These are phyloP conservation scores for Planococcus citri DNA, from an alignment of 1,140 invertebrate genomes.

Conservation along the genomic window DNA sequence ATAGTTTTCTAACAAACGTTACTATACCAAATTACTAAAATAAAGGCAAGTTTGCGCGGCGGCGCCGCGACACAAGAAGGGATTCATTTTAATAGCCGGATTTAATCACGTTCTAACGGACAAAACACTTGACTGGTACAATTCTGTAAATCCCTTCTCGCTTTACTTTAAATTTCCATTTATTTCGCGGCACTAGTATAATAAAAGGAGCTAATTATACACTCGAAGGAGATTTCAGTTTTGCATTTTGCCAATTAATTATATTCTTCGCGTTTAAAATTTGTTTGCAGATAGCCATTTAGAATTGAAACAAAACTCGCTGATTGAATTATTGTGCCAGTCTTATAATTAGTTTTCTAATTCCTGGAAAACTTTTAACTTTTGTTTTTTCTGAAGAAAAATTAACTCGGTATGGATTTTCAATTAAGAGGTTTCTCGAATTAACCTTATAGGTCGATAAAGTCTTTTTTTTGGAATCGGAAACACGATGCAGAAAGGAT, in stretches of 20 bases:
- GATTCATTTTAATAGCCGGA: constrained; percentile 17
- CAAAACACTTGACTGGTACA: constrained; percentile 18
- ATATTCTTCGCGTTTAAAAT: not conserved
- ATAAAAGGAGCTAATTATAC: constrained; percentile 13
- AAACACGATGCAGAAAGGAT: no score
- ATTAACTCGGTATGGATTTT: no score
- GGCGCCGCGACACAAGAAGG: not conserved
- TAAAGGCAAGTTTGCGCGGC: not conserved
- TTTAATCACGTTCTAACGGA: constrained; percentile 15
- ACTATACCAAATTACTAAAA: constrained; percentile 4
- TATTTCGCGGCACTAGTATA: not conserved
- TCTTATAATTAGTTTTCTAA: not conserved
- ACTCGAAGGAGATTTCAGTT: not conserved
- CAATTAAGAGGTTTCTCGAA: no score
- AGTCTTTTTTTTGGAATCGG: no score
- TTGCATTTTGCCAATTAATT: not conserved
- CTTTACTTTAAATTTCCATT: constrained; percentile 19
- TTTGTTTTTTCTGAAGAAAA: no score
- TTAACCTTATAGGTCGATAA: no score
- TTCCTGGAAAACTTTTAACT: not conserved
- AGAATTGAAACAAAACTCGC: not conserved
- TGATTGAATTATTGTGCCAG: not conserved
- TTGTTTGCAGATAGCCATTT: constrained; percentile 15
- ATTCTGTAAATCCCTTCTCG: constrained; percentile 10
- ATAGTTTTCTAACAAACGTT: constrained; percentile 11